phyloP scores from a whole-genome alignment of 2,113 vertebrate species.

The human (Homo sapiens) region GRCh38 chr1:177136001-177136500 shows the following conservation, averaged over 20 bases:
- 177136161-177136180: background rate
- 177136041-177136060: background rate
- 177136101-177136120: background rate
- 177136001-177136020: slow-evolving; percentile 8
- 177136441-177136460: no score
- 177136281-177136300: background rate
- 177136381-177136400: no score
- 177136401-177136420: no score
- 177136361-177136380: no score
- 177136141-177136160: background rate
- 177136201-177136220: background rate
- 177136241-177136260: background rate
- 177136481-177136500: no score
- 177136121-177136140: background rate
- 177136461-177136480: no score
- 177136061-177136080: background rate
- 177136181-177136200: background rate
- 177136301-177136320: background rate
- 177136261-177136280: background rate
- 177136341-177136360: no score
- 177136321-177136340: background rate
- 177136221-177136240: background rate
- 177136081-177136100: background rate
- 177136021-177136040: background rate
- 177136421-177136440: no score